Evolutionary conservation across 2,113 vertebrate species (phyloP).

Genomic region (Phalacrocorax pelagicus): DNA sequence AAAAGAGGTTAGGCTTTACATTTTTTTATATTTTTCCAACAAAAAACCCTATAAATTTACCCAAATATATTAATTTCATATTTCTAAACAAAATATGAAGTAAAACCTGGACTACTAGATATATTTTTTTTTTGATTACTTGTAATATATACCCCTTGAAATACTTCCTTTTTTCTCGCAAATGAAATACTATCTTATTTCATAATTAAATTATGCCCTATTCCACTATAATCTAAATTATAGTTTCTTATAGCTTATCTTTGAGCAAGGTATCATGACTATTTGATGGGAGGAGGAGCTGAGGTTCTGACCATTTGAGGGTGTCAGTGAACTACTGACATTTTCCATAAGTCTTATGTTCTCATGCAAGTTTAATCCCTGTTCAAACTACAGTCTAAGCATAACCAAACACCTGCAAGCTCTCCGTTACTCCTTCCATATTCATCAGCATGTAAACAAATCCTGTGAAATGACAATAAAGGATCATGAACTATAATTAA

Average conservation of each 20-base stretch:
- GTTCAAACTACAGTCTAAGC: neutral
- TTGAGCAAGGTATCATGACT: neutral
- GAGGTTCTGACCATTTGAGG: neutral
- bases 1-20: neutral
- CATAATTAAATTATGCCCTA: neutral
- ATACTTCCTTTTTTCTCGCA: neutral
- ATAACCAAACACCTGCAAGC: neutral
- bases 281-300: neutral
- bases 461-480: neutral
- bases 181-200: neutral
- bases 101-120: neutral
- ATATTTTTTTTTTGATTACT: neutral
- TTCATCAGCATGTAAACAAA: neutral
- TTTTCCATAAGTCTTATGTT: fast-evolving
- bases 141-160: neutral
- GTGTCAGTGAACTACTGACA: neutral
- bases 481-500: neutral
- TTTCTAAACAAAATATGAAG: neutral
- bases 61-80: neutral
- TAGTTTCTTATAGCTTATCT: neutral
- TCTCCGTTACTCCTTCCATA: neutral
- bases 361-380: neutral
- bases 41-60: neutral
- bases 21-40: neutral
- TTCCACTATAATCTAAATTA: neutral